Base-by-base conservation (phyloP, 1,140 invertebrate species). In the Atta cephalotes region DNA sequence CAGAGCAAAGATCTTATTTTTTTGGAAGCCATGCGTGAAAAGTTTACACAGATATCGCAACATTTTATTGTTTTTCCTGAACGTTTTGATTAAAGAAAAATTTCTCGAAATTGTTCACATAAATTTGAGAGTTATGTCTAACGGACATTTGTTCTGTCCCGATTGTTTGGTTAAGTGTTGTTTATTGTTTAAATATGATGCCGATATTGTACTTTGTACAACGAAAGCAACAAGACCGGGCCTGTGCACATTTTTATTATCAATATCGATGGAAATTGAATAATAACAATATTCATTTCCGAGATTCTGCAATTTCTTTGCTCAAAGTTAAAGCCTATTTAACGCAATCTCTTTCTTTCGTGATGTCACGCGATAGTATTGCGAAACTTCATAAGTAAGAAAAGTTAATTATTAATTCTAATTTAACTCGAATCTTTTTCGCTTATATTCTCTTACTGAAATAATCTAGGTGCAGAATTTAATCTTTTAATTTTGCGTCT, bases 401-500 rank as follows among this genome's bases (percentile, higher is more conserved):
- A 9, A 74, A 51, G 12, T 21, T 62, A 74, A 76, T 84, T 74
- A 5, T 84, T 14, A 28, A 21, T 49, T 84, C 21, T 74, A 74
- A 71, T 51, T 76, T 51, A 84, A 84, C 18, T 76, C 21, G 25
- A 31, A 12, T 16, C 49, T 21, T 28, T 58, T 18, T 51, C 28
- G 4, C 31, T 63, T 49, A 28, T 25, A 51, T 76, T n/a, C 28
- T 76, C 70, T 14, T 39, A 21, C n/a, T 70, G 18, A 63, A 31
- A 77, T 86, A 28, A 88, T 65, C 58, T 5, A 53, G 77, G 45
- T 78, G 85, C 70, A 60, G 71, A 76, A 71, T 68, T 93, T 93
- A 93, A 78, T 85, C 53, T 85, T 62, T 84, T 85, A 78, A 53
- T 92, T 87, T 92, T 91, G 91, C 93, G 91, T 91, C 92, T 92